A percentile compares a stretch with the other conserved stretches of the same genome.
These are phyloP conservation scores for Mercenaria mercenaria DNA, from an alignment of 1,140 invertebrate genomes.

Conservation along the genomic window DNA sequence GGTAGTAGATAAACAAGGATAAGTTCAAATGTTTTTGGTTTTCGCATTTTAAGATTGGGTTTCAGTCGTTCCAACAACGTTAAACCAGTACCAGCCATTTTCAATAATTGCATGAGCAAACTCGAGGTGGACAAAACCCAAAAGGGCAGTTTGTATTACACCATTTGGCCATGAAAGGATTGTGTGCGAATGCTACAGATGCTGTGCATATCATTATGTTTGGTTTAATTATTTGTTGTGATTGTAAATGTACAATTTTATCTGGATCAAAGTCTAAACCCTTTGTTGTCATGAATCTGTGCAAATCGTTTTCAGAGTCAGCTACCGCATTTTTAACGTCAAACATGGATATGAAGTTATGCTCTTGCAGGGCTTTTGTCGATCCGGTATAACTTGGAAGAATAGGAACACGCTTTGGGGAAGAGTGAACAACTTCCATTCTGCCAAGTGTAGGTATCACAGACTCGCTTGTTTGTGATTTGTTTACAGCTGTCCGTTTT, in stretches of 20 bases:
- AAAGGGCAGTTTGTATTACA: conserved; percentile 37
- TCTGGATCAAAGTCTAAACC: not conserved
- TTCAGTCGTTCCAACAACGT: too few relatives aligned
- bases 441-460: not conserved
- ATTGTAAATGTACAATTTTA: not conserved
- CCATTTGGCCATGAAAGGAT: conserved; percentile 42
- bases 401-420: not conserved
- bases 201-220: conserved; percentile 25
- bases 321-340: too few relatives aligned
- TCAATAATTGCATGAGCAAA: conserved; percentile 18
- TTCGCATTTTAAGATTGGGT: too few relatives aligned
- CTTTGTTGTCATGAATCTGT: not conserved
- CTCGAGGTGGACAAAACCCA: conserved; percentile 33
- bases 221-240: not conserved
- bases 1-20: too few relatives aligned
- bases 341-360: not conserved
- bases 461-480: not conserved
- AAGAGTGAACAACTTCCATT: not conserved
- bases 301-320: not conserved
- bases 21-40: too few relatives aligned
- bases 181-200: conserved; percentile 11
- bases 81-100: too few relatives aligned
- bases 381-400: not conserved
- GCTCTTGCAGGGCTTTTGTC: not conserved
- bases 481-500: too few relatives aligned